A percentile compares a stretch with the other conserved stretches of the same genome.
These are phyloP conservation scores for Pseudomyrmex sp. DNA, from an alignment of 1,140 invertebrate genomes.

Conservation along the genomic window DNA sequence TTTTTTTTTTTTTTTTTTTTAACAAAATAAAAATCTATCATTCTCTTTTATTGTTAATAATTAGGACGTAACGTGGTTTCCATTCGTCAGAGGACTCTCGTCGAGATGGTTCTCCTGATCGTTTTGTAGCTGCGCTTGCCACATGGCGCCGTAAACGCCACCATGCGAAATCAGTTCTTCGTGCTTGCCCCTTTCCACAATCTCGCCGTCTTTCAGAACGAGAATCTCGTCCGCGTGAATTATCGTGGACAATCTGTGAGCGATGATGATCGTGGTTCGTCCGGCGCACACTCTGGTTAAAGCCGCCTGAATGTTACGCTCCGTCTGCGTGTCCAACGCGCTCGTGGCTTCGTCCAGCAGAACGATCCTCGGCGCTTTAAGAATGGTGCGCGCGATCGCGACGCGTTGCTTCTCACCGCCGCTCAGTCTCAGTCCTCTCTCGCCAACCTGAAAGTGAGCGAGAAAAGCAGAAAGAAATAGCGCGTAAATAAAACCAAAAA, in stretches of 20 bases:
- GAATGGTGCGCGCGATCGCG: slow-evolving; percentile 95
- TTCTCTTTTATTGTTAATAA: slow-evolving; percentile 14
- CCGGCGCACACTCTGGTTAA: slow-evolving; percentile 92
- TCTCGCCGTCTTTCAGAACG: slow-evolving; percentile 95
- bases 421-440: slow-evolving; percentile 91
- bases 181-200: slow-evolving; percentile 95
- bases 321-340: slow-evolving; percentile 93
- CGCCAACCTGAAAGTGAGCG: slow-evolving; percentile 85
- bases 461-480: background rate
- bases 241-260: slow-evolving; percentile 96
- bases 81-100: background rate
- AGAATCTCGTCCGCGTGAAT: slow-evolving; percentile 97
- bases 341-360: slow-evolving; percentile 96
- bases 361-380: slow-evolving; percentile 95
- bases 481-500: background rate
- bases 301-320: slow-evolving; percentile 93
- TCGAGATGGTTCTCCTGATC: slow-evolving; percentile 77
- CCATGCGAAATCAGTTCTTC: slow-evolving; percentile 90
- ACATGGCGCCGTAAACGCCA: slow-evolving; percentile 94
- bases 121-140: slow-evolving; percentile 93
- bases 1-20: no score
- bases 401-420: slow-evolving; percentile 98
- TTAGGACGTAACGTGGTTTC: slow-evolving; percentile 17
- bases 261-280: slow-evolving; percentile 96
- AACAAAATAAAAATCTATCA: background rate